These are phyloP conservation scores for Alfaro cultratus DNA, from an alignment of 2,797 vertebrate species.

Conservation along the genomic window DNA sequence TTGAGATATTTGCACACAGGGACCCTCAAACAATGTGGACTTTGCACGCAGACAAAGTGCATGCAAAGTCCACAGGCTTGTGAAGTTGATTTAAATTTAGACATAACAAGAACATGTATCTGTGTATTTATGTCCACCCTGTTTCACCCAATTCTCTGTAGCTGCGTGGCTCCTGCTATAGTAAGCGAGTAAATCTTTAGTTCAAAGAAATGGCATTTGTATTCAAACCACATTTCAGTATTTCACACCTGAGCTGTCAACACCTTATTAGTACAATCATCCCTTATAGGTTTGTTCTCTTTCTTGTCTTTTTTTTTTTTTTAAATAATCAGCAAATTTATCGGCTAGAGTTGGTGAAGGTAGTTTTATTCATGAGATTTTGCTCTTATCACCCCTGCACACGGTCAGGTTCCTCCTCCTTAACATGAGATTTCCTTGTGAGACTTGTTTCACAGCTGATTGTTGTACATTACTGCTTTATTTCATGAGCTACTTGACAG, in stretches of 20 bases:
- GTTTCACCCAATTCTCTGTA: conserved; percentile 6
- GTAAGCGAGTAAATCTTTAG: conserved; percentile 31
- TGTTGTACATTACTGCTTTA: conserved; percentile 52
- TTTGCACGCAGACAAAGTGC: background rate
- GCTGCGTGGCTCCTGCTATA: conserved; percentile 23
- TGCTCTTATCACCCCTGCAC: conserved; percentile 25
- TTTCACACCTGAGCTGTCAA: conserved; percentile 65
- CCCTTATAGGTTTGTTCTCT: conserved; percentile 28
- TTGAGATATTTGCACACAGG: background rate
- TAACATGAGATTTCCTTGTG: conserved; percentile 25
- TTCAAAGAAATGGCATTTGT: conserved; percentile 44
- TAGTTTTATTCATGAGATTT: background rate
- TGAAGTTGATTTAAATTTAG: conserved; percentile 28
- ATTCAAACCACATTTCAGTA: conserved; percentile 29
- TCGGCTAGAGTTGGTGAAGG: conserved; percentile 13
- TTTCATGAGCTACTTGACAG: conserved; percentile 62
- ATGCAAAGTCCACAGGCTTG: background rate
- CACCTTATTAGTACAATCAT: conserved; percentile 56
- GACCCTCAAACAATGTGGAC: too few species aligned
- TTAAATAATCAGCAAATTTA: conserved; percentile 38
- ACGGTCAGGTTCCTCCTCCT: conserved; percentile 6
- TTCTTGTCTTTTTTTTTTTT: background rate
- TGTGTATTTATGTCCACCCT: conserved; percentile 4
- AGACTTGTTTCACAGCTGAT: conserved; percentile 52
- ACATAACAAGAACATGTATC: background rate